Evolutionary conservation across 2,888 invertebrate genomes (phyloP), one percentile per base, ranked within the genome.

Genomic region (Chrysolina americana): DNA sequence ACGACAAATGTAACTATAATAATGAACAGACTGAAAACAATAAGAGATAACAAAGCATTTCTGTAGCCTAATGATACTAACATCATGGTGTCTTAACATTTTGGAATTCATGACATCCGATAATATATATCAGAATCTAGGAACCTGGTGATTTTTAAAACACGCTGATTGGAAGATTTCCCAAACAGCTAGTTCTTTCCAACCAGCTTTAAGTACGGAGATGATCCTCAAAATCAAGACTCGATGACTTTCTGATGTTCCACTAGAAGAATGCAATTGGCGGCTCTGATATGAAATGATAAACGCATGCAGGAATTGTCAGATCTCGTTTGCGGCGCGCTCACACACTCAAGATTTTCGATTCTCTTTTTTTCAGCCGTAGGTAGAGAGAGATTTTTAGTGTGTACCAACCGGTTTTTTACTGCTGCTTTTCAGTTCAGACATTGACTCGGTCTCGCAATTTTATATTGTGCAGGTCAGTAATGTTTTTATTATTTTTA

Each of bases 401-500:
- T 81, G 78, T 78, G 82, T 82, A 78, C 82, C 80, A 85, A 86
- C 86, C 86, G 86, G 86, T 86, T 86, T 85, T 86, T 86, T 86
- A 85, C 85, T 82, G 83, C 83, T 84, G 84, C 82, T 83, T 84
- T 83, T 83, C 80, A 83, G 83, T 82, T 80, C 83, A 83, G 83
- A 81, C 84, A 81, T 84, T 82, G 81, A 83, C 78, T 80, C 72
- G 79, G 77, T 77, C 84, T 81, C 81, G 84, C 84, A 83, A 86
- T 86, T 86, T 87, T 86, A 86, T 86, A 86, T 87, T 87, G 87
- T 84, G 85, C 86, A 86, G 87, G 87, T 87, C 87, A 87, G 86
- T 86, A 83, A 83, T 85, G 85, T 86, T 87, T 86, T 87, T 86
- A 86, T 87, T 87, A 86, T 87, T 87, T 87, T 87, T 87, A 87